Evolutionary conservation across 1,140 invertebrate species (phyloP).

Genomic region (Cotesia vestalis): DNA sequence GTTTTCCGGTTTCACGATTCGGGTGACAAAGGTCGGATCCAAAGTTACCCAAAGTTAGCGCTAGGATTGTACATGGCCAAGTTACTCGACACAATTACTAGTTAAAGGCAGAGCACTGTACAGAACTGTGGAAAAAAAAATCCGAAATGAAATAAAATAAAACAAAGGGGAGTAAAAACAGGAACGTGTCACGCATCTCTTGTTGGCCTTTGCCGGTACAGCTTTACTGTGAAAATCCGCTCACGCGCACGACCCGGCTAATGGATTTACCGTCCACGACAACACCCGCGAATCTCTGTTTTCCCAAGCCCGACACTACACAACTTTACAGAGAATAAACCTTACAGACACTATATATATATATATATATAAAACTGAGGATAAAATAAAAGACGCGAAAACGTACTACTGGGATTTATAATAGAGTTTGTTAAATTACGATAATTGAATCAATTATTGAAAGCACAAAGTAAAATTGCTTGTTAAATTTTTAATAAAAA

Average conservation of each 20-base stretch:
- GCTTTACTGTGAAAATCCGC: background rate
- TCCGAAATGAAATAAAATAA: background rate
- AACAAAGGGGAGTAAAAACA: background rate
- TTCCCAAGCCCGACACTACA: background rate
- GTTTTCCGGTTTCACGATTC: constrained; percentile 12
- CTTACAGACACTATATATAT: background rate
- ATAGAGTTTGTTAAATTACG: background rate
- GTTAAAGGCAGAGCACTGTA: background rate
- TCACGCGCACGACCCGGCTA: constrained; percentile 24
- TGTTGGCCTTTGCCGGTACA: background rate
- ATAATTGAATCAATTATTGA: too few species aligned
- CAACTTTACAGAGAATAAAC: too few species aligned
- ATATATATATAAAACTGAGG: background rate
- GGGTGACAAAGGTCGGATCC: background rate
- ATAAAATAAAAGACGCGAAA: constrained; percentile 10
- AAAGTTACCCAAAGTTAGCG: constrained; percentile 1
- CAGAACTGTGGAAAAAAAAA: background rate
- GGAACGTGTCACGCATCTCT: constrained; percentile 21
- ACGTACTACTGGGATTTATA: constrained; percentile 11
- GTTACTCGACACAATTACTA: background rate
- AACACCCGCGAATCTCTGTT: constrained; percentile 23
- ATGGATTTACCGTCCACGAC: constrained; percentile 24
- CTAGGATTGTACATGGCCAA: constrained; percentile 9
- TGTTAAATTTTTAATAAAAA: too few species aligned
- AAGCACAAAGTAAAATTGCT: too few species aligned